phyloP scores from a whole-genome alignment of 2,888 invertebrate genomes.

The Apamea anceps region DNA sequence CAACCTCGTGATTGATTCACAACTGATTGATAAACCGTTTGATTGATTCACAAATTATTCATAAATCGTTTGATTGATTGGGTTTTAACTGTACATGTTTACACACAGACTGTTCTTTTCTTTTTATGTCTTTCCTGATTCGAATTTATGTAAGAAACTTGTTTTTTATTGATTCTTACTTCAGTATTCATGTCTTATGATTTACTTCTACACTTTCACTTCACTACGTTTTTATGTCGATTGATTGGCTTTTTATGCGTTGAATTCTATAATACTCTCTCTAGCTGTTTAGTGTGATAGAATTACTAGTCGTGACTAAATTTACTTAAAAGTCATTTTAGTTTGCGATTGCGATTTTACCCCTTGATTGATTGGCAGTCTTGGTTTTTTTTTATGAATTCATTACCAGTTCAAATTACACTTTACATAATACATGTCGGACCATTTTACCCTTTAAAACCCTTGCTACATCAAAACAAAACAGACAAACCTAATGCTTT shows the following conservation, averaged over 20 bases:
- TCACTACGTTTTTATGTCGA: slow-evolving; percentile 13
- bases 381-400: not conserved
- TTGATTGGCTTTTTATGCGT: slow-evolving; percentile 40
- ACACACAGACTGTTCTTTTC: slow-evolving; percentile 56
- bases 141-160: slow-evolving; percentile 55
- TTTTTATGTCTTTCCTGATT: slow-evolving; percentile 58
- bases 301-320: not conserved
- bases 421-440: not conserved
- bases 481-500: not conserved
- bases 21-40: slow-evolving; percentile 19
- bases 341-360: slow-evolving; percentile 1
- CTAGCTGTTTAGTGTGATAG: not conserved
- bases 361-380: slow-evolving; percentile 8
- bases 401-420: not conserved
- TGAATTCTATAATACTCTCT: not conserved
- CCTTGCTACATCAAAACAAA: slow-evolving; percentile 7
- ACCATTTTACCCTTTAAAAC: slow-evolving; percentile 6
- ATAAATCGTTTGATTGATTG: slow-evolving; percentile 41
- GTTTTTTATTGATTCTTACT: slow-evolving; percentile 28
- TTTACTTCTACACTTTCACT: slow-evolving; percentile 10
- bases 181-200: slow-evolving; percentile 30
- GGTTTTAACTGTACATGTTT: slow-evolving; percentile 40
- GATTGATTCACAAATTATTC: slow-evolving; percentile 29
- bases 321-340: not conserved
- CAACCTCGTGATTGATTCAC: slow-evolving; percentile 25